Percentiles rank a stretch among this genome's conserved stretches.
Conservation (phyloP, 2,113 vertebrate species). For the Coregonus clupeaformis region DNA sequence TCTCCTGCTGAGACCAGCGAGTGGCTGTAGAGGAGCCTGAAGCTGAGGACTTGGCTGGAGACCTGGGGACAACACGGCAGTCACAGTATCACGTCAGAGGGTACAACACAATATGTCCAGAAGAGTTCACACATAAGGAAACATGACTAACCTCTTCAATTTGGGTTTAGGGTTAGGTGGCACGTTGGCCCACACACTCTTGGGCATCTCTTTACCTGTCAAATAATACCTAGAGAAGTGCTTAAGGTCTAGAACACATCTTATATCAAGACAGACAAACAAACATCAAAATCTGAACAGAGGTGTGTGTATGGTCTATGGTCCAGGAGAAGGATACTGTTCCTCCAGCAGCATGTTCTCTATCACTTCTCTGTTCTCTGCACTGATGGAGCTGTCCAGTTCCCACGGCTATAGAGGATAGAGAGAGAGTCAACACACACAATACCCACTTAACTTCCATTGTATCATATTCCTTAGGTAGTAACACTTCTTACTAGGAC, state of each 20-base stretch:
- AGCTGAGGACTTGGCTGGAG: conserved; percentile 72
- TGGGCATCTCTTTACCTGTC: conserved; percentile 75
- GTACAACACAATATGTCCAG: neutral
- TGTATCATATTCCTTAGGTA: neutral
- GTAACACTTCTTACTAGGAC: conserved; percentile 77
- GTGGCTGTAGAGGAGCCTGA: conserved; percentile 64
- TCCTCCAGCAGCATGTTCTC: conserved; percentile 96
- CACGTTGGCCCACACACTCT: conserved; percentile 76
- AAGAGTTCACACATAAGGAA: neutral
- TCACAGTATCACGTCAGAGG: neutral
- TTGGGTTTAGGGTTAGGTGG: conserved; percentile 67
- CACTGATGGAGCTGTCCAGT: conserved; percentile 90
- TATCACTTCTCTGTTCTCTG: conserved; percentile 90
- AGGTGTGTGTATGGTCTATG: neutral
- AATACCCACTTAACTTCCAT: neutral
- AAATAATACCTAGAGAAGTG: conserved; percentile 69
- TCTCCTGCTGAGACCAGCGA: conserved; percentile 91
- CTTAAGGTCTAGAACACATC: conserved; percentile 56
- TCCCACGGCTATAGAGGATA: conserved; percentile 83
- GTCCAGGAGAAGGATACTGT: conserved; percentile 83
- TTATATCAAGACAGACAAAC: neutral
- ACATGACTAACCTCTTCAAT: conserved; percentile 80
- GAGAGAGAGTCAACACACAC: neutral
- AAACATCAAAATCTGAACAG: neutral
- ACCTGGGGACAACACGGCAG: conserved; percentile 44